phyloP scores from a whole-genome alignment of 2,113 vertebrate species.

The Elephas maximus region DNA sequence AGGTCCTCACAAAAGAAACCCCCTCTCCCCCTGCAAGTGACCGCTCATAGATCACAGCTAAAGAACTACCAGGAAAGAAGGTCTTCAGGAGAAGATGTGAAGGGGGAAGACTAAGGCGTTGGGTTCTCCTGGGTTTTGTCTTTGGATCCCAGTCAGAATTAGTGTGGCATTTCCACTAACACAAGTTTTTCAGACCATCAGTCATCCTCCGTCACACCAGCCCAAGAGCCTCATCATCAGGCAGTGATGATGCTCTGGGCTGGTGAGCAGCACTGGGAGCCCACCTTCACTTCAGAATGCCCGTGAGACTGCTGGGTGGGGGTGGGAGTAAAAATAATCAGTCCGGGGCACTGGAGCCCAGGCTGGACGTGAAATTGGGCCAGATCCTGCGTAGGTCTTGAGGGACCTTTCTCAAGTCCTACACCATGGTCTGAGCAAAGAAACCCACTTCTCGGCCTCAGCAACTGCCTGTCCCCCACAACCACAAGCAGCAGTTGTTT shows the following conservation, averaged over 20 bases:
- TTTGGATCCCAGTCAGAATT: background rate
- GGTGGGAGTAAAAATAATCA: background rate
- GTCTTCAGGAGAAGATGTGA: background rate
- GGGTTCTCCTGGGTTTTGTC: background rate
- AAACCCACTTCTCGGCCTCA: background rate
- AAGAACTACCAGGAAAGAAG: background rate
- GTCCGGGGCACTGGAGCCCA: accelerated
- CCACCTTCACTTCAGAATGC: background rate
- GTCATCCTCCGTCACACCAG: background rate
- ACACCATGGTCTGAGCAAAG: background rate
- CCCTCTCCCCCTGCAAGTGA: background rate
- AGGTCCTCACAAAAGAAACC: background rate
- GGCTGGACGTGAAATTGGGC: background rate
- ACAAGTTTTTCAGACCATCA: background rate
- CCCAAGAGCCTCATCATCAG: background rate
- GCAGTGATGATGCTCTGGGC: too few species aligned
- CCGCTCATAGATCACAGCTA: background rate
- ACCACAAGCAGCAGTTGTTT: background rate
- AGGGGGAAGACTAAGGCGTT: background rate
- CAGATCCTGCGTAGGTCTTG: background rate
- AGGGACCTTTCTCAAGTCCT: background rate
- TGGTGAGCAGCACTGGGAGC: background rate
- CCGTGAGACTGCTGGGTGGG: background rate
- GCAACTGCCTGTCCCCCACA: background rate
- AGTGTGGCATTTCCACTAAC: background rate